phyloP scores from a whole-genome alignment of 2,888 invertebrate species.

The Caenorhabditis panamensis region DNA sequence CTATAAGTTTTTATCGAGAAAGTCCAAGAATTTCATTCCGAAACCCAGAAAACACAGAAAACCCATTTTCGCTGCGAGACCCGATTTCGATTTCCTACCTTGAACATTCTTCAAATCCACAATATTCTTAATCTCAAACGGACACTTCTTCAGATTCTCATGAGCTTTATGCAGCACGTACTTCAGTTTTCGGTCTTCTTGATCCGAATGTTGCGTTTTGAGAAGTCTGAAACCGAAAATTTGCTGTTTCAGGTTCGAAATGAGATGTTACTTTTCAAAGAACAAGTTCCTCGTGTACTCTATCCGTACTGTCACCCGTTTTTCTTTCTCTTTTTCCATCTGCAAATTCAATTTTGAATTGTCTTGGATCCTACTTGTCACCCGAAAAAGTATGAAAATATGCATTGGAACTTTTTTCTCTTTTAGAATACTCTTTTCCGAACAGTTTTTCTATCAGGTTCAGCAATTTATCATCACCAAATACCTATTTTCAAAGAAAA shows the following conservation, averaged over 20 bases:
- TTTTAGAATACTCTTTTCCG: too few relatives aligned
- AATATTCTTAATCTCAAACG: constrained; percentile 74
- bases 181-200: constrained; percentile 68
- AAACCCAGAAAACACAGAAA: too few relatives aligned
- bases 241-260: too few relatives aligned
- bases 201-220: constrained; percentile 69
- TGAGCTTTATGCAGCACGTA: constrained; percentile 73
- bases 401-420: not conserved
- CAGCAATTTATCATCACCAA: not conserved
- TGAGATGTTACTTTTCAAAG: constrained; percentile 65
- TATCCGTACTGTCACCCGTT: constrained; percentile 70
- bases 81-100: too few relatives aligned
- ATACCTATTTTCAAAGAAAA: not conserved
- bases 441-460: too few relatives aligned
- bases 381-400: not conserved
- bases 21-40: too few relatives aligned
- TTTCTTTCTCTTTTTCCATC: too few relatives aligned
- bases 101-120: constrained; percentile 73
- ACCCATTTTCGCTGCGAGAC: too few relatives aligned
- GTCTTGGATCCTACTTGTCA: too few relatives aligned
- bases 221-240: constrained; percentile 57
- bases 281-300: constrained; percentile 73
- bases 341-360: not conserved
- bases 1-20: too few relatives aligned
- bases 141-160: constrained; percentile 71